Evolutionary conservation across 2,797 vertebrate species (phyloP), one percentile per base, ranked within the genome.

Genomic region (Sorex maritimensis): DNA sequence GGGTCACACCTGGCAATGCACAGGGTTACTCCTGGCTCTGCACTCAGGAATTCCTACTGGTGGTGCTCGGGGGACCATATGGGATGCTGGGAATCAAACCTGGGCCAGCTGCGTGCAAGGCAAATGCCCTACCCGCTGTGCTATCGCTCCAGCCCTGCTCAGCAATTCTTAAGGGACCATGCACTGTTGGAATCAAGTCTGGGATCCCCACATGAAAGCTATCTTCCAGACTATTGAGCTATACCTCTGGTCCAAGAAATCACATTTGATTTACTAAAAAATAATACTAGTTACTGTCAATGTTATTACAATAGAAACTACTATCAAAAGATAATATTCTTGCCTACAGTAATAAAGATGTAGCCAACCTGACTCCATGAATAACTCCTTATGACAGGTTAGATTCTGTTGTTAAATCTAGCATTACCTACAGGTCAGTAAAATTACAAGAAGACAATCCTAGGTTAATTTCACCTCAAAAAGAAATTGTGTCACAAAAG

Each of bases 361-460:
- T 0, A 93, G 26, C 23, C 90, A 97, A 97, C 94, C 96, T 83
- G 52, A 81, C 6, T 78, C 68, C 58, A 86, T 83, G 58, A 97
- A 92, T 95, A 97, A 86, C 95, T 96, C 28, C 97, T 90, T 90
- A 55, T 24, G 91, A 85, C 3, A 91, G 30, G 23, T 28, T 87
- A 17, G 0, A 90, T 94, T 95, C 84, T 87, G 4, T 80, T 95
- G 86, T 88, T 97, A 55, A 44, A 44, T 93, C 46, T 86, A 46
- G 24, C 71, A 71, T 82, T 86, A 95, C 82, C 74, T 78, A 55
- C 95, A 86, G 34, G 71, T 38, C 19, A 19, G 55, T 44, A 69
- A 0, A 34, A 92, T 82, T 92, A 79, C 79, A 90, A 26, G 14
- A 96, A 95, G 58, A 34, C 30, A 95, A 80, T 24, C 44, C 71